phyloP scores from a whole-genome alignment of 2,888 invertebrate genomes.

The Aspidiotus destructor region DNA sequence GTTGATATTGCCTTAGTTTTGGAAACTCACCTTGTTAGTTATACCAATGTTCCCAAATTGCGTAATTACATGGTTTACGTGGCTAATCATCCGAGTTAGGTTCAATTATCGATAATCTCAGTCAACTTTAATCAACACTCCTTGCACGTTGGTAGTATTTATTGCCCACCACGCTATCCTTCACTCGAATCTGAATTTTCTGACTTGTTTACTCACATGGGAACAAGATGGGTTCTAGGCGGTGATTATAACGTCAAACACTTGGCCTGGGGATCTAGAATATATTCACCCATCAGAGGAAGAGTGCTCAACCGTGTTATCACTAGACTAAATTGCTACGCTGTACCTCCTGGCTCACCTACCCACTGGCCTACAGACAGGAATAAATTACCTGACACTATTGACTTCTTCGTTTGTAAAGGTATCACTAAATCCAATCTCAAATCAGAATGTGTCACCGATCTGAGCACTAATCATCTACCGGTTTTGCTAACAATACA shows the following conservation, averaged over 20 bases:
- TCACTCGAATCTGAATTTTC: not conserved
- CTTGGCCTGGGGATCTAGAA: not conserved
- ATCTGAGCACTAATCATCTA: too few relatives aligned
- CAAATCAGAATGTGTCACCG: too few relatives aligned
- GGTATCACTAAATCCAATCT: too few relatives aligned
- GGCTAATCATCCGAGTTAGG: not conserved
- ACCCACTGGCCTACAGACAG: too few relatives aligned
- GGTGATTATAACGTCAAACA: not conserved
- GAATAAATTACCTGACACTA: too few relatives aligned
- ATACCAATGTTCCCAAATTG: not conserved
- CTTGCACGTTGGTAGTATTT: not conserved
- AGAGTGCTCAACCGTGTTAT: too few relatives aligned
- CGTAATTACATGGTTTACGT: not conserved
- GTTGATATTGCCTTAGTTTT: not conserved
- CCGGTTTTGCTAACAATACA: too few relatives aligned
- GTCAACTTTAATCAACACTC: not conserved
- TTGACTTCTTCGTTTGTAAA: too few relatives aligned
- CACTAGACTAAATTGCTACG: too few relatives aligned
- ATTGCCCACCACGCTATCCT: not conserved
- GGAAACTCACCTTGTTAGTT: not conserved
- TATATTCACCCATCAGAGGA: too few relatives aligned
- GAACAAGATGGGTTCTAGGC: not conserved
- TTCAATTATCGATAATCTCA: not conserved
- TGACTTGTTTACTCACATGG: not conserved
- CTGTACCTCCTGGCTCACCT: too few relatives aligned